phyloP scores from a whole-genome alignment of 2,113 vertebrate genomes.

The Heteronetta atricapilla region DNA sequence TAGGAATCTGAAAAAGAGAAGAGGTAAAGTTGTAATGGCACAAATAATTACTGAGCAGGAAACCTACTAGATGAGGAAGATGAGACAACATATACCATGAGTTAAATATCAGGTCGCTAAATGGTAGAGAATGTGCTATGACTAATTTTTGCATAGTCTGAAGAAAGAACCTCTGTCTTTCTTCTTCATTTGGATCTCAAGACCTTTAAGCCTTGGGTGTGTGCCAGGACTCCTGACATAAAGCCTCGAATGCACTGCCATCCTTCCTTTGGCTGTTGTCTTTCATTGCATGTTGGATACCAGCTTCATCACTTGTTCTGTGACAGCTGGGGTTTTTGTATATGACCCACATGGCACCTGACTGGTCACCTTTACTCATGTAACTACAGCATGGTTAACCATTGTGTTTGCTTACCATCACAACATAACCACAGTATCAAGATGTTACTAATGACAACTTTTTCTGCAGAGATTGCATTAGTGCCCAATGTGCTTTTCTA shows the following conservation, averaged over 20 bases:
- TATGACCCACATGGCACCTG: neutral
- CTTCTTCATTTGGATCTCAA: neutral
- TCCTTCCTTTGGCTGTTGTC: neutral
- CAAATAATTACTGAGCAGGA: neutral
- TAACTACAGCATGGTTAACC: neutral
- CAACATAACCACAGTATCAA: neutral
- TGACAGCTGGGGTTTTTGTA: neutral
- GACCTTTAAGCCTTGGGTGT: neutral
- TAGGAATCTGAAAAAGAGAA: neutral
- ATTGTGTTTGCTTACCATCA: neutral
- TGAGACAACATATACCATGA: fast-evolving
- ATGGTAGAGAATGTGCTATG: neutral
- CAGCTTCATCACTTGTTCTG: neutral
- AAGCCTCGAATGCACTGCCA: neutral
- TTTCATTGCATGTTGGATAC: neutral
- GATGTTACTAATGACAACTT: neutral
- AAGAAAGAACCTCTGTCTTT: neutral
- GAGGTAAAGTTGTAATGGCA: neutral
- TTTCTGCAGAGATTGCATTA: neutral
- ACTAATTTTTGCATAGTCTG: neutral
- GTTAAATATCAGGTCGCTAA: neutral
- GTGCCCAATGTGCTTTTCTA: neutral
- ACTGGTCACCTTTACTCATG: neutral
- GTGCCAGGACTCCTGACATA: neutral
- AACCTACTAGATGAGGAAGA: neutral